A percentile compares a stretch with the other conserved stretches of the same genome.
These are phyloP conservation scores for Cryptotis parvus DNA, from an alignment of 2,113 vertebrate species.

Conservation along the genomic window DNA sequence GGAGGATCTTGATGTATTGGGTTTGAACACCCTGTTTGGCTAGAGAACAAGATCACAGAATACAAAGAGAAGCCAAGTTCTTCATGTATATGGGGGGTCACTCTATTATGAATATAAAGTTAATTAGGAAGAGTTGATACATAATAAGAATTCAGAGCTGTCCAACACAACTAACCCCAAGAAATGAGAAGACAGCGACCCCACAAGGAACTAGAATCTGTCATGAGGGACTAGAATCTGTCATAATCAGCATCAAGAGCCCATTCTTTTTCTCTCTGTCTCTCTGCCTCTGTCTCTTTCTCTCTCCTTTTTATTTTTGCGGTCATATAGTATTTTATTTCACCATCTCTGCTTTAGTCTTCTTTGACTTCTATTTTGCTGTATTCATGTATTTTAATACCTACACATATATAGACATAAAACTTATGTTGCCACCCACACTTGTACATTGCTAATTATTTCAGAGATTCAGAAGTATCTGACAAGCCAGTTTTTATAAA, in stretches of 20 bases:
- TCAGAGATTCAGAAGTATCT: neutral
- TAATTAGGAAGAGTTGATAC: neutral
- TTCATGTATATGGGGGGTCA: neutral
- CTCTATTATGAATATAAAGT: neutral
- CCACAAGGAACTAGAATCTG: rapidly evolving
- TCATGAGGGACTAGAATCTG: too few species aligned
- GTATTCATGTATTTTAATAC: neutral
- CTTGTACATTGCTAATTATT: neutral
- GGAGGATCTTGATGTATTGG: too few species aligned
- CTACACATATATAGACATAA: neutral
- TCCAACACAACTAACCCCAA: neutral
- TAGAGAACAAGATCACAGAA: neutral
- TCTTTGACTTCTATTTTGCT: neutral
- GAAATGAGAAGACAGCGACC: neutral
- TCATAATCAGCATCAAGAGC: neutral
- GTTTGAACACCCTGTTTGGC: too few species aligned
- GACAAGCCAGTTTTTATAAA: neutral
- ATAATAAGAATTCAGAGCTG: neutral
- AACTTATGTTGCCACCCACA: neutral
- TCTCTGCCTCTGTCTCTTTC: too few species aligned
- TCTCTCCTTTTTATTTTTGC: neutral
- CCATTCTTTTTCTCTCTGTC: neutral
- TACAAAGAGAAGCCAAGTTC: rapidly evolving
- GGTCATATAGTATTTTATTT: neutral
- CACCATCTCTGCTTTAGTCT: neutral